Evolutionary conservation across 2,797 vertebrate genomes (phyloP).

Genomic region (Aratinga solstitialis): DNA sequence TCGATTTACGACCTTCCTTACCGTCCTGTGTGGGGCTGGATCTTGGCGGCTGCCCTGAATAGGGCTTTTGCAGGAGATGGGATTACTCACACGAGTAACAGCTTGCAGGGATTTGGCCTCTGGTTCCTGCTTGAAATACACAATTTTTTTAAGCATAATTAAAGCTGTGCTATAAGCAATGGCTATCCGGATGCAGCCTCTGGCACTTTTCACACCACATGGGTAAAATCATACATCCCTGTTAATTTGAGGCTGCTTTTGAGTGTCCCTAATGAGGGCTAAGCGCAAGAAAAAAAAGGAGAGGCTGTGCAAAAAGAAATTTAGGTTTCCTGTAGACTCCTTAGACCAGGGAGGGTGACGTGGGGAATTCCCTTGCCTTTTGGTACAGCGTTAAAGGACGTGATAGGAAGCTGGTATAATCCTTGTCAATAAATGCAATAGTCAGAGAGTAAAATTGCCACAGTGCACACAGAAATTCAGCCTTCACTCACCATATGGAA

Average conservation of each 20-base stretch:
- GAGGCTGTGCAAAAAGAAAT: neutral
- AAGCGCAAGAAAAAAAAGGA: neutral
- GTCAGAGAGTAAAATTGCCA: neutral
- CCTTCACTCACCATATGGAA: conserved; percentile 47
- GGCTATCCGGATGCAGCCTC: neutral
- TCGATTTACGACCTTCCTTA: conserved; percentile 3
- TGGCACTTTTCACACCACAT: neutral
- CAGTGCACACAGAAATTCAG: conserved; percentile 44
- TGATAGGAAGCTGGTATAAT: conserved; percentile 26
- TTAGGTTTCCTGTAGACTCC: neutral
- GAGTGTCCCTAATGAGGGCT: neutral
- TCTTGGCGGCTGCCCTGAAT: conserved; percentile 43
- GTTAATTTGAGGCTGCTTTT: neutral
- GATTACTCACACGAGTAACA: conserved; percentile 55
- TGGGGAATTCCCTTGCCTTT: conserved; percentile 54
- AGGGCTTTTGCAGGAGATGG: conserved; percentile 42
- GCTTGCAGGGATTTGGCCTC: conserved; percentile 42
- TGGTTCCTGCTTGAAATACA: neutral
- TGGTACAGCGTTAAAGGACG: neutral
- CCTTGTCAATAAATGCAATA: conserved; percentile 31
- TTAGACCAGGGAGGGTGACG: neutral
- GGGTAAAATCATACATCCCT: neutral
- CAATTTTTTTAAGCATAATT: neutral
- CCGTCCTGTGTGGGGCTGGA: conserved; percentile 33
- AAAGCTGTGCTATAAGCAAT: neutral